phyloP scores from a whole-genome alignment of 1,140 invertebrate genomes.

The Papilio polyxenes region DNA sequence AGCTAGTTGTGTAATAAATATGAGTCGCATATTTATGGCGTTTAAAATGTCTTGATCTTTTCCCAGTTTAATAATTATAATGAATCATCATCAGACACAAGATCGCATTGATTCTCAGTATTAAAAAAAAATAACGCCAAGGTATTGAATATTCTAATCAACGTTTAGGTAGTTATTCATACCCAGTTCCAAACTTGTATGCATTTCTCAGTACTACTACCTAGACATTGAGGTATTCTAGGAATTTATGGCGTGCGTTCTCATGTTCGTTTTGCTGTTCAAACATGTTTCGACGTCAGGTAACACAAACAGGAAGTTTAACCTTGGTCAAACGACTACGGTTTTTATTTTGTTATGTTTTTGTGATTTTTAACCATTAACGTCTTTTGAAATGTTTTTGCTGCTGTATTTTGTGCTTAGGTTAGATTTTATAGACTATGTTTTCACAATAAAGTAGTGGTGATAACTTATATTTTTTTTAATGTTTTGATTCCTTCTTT shows the following conservation, averaged over 20 bases:
- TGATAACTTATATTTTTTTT: no score
- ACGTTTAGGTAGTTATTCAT: conserved; percentile 2
- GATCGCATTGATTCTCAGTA: not conserved
- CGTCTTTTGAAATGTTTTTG: conserved; percentile 19
- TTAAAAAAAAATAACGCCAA: conserved; percentile 7
- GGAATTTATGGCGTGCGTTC: conserved; percentile 14
- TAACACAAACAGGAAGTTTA: conserved; percentile 4
- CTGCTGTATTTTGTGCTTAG: not conserved
- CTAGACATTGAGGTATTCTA: conserved; percentile 1
- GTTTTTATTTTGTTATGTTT: conserved; percentile 1
- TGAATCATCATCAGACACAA: not conserved
- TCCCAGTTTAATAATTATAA: not conserved
- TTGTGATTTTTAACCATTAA: conserved; percentile 22
- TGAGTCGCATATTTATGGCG: not conserved
- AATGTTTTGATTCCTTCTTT: no score
- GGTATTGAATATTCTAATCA: not conserved
- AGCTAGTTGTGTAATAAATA: no score
- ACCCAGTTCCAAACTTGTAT: not conserved
- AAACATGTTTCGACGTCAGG: conserved; percentile 21
- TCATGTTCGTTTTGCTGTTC: conserved; percentile 7
- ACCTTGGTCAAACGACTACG: not conserved
- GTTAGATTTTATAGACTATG: not conserved
- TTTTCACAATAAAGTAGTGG: not conserved
- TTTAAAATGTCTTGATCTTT: not conserved
- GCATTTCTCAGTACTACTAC: conserved; percentile 15